phyloP scores from a whole-genome alignment of 2,113 vertebrate species.

The Genyomyrus donnyi region DNA sequence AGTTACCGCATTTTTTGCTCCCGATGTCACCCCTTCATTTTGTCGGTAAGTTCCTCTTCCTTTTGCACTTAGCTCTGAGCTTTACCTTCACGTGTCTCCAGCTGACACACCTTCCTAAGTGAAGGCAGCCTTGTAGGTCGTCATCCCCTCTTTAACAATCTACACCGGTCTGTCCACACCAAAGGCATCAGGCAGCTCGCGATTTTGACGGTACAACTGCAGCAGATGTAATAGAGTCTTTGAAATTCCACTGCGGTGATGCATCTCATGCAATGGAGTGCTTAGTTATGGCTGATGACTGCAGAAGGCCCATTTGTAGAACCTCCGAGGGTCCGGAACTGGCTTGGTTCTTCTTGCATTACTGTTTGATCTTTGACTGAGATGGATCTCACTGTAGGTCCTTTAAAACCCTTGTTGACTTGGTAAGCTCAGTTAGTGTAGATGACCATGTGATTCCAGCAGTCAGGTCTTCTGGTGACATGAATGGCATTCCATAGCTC shows the following conservation, averaged over 20 bases:
- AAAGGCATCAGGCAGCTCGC: neutral
- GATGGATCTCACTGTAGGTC: neutral
- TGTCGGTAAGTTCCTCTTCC: neutral
- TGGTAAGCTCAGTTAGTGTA: neutral
- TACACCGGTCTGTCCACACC: too few relatives aligned
- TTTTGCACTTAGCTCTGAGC: neutral
- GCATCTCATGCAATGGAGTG: neutral
- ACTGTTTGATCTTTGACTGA: neutral
- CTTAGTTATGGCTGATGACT: neutral
- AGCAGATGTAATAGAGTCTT: neutral
- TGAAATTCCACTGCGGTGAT: neutral
- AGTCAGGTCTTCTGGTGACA: neutral
- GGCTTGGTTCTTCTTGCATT: neutral
- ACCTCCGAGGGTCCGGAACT: neutral
- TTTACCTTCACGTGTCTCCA: neutral
- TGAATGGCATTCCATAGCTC: neutral
- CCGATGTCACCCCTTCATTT: neutral
- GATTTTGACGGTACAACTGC: neutral
- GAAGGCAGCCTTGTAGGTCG: neutral
- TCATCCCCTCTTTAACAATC: neutral
- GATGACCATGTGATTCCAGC: neutral
- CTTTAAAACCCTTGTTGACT: neutral
- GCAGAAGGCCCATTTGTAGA: neutral
- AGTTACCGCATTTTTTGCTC: neutral
- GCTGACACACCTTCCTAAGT: neutral